Conservation (phyloP, 2,113 vertebrate genomes). For the Erythrocercus mccallii region DNA sequence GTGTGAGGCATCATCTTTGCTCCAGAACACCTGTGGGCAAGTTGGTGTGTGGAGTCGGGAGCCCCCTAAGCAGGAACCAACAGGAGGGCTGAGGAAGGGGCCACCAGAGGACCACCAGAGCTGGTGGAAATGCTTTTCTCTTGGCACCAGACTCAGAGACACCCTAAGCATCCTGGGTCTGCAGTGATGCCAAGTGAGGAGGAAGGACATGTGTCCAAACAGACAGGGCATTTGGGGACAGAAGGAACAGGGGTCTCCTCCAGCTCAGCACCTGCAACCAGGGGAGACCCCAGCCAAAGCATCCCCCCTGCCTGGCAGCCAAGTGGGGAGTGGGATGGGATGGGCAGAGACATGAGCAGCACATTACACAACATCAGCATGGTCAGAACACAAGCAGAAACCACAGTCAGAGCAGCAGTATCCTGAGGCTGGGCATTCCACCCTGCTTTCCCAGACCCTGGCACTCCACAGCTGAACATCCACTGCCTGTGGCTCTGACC, state of each 20-base stretch:
- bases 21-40: background rate
- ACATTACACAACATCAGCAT: fast-evolving
- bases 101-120: background rate
- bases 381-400: background rate
- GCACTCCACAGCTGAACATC: background rate
- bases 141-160: background rate
- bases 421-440: fast-evolving
- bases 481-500: fast-evolving
- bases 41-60: background rate
- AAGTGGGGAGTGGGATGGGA: background rate
- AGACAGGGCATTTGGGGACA: background rate
- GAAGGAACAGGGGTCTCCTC: background rate
- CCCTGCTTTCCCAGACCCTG: background rate
- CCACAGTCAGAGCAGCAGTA: background rate
- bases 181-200: background rate
- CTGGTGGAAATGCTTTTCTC: background rate
- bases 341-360: background rate
- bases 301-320: background rate
- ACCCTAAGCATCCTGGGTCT: background rate
- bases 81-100: background rate
- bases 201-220: background rate
- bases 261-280: background rate
- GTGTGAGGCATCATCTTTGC: background rate
- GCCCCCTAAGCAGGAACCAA: background rate
- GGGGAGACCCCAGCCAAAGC: background rate